These are phyloP conservation scores for Alitta virens DNA, from an alignment of 2,888 invertebrate genomes.

Conservation along the genomic window DNA sequence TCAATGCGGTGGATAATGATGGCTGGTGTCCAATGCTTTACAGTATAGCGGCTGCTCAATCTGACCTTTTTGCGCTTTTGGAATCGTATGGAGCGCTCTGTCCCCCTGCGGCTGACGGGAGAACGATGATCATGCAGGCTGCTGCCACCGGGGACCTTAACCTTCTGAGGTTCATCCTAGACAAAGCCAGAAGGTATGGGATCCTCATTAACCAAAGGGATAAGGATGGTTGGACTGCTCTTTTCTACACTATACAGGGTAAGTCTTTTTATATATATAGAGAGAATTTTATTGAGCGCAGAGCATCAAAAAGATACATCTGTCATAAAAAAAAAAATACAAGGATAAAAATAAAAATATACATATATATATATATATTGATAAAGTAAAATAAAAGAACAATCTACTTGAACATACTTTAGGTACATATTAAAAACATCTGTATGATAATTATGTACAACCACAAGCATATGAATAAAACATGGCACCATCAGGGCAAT, in stretches of 20 bases:
- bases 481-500: too few species aligned
- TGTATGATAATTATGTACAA: too few species aligned
- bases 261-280: not conserved
- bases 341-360: too few species aligned
- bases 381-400: too few species aligned
- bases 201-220: slow-evolving; percentile 22
- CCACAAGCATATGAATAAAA: too few species aligned
- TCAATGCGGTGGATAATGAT: slow-evolving; percentile 25
- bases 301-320: too few species aligned
- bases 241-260: slow-evolving; percentile 30
- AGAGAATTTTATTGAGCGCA: too few species aligned
- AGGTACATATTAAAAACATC: too few species aligned
- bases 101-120: slow-evolving; percentile 21
- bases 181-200: slow-evolving; percentile 17
- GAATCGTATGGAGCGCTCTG: slow-evolving; percentile 15
- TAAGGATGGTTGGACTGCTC: slow-evolving; percentile 27
- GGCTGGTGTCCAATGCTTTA: slow-evolving; percentile 29
- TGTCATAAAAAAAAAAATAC: too few species aligned
- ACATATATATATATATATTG: too few species aligned
- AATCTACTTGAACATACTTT: too few species aligned
- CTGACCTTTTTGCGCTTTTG: slow-evolving; percentile 19
- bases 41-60: slow-evolving; percentile 23
- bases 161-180: slow-evolving; percentile 20
- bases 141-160: slow-evolving; percentile 23
- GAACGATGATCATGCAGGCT: slow-evolving; percentile 31